Evolutionary conservation across 1,140 invertebrate species (phyloP), one percentile per base, ranked within the genome.

Genomic region (Drosophila auraria): DNA sequence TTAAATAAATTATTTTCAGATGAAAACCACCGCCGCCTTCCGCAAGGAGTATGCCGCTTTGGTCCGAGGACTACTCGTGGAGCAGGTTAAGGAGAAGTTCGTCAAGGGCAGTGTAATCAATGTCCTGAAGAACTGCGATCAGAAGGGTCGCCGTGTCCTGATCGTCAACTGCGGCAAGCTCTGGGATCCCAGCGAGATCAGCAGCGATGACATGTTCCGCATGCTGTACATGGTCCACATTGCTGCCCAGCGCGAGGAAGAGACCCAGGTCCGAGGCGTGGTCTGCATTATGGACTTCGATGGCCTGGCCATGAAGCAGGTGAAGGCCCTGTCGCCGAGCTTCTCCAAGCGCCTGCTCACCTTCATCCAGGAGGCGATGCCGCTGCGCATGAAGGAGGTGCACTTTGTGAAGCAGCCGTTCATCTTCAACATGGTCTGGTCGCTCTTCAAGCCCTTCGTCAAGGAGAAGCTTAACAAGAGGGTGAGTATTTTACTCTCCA

Each of bases 371-470:
- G 97, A 98, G 72, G 97, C 97, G 3, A 97, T 98, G 95, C 97
- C 97, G 27, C 93, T 97, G 15, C 94, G 97, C 69, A 95, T 98
- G 80, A 98, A 97, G 92, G 97, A 97, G 92, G 96, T 98, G 12
- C 97, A 98, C 93, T 96, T 98, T 82, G 96, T 98, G 0, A 98
- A 98, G 89, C 96, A 98, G 83, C 97, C 97, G 0, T 97, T 96
- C 93, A 94, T 98, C 51, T 98, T 98, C 93, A 97, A 97, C 78
- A 95, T 98, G 91, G 96, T 98, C 0, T 98, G 97, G 95, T 95
- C 95, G 51, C 95, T 99, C 87, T 97, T 98, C 93, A 97, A 97
- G 92, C 97, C 97, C 1, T 97, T 98, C 83, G 95, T 98, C 33
- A 95, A 95, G 62, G 96, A 97, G 75, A 98, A 98, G 92, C 94